Base-by-base conservation (phyloP, 2,888 invertebrate species). In the Rhingia rostrata region DNA sequence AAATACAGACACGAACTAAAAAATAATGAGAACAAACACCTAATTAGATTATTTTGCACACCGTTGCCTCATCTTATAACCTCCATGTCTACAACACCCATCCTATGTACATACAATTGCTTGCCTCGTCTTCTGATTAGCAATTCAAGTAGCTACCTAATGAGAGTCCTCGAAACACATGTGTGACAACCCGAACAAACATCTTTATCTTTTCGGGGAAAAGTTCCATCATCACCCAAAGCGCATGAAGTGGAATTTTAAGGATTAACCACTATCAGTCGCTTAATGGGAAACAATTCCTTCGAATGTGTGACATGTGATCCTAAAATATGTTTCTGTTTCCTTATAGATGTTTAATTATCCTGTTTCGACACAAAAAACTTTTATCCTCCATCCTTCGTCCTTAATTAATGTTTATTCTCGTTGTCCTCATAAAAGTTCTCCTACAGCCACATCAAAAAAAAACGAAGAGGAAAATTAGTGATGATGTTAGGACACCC, bases 11-110 rank as follows among this genome's bases (percentile, higher is more conserved):
- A 64, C 53, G 72, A 35, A 82, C 41, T 49, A 63, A 43, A 39
- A 78, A 49, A 78, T 83, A 83, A 83, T 78, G 78, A 83, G 78
- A 22, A 78, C 73, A 66, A 73, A 78, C 78, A 83, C 78, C 67
- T 83, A 83, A 83, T 83, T 83, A 83, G 82, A 78, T 83, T 83
- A 83, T 73, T 72, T 73, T 53, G 49, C 82, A 78, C 53, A 78
- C 53, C 66, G 61, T 43, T 22, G 22, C 22, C 22, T 22, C 51
- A 2, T 35, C 0, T 5, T 12, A 10, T 43, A 5, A 7, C 12
- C 22, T 5, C 12, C 5, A n/a, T 45, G 33, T 35, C 30, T 45
- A 49, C 30, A 30, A 22, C 32, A 9, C 37, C 35, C 45, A 37
- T 63, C 53, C 45, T 10, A 12, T 30, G 22, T 45, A 5, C 32